Evolutionary conservation across 2,888 invertebrate genomes (phyloP), one percentile per base, ranked within the genome.

Genomic region (Gonocerus acuteangulatus): DNA sequence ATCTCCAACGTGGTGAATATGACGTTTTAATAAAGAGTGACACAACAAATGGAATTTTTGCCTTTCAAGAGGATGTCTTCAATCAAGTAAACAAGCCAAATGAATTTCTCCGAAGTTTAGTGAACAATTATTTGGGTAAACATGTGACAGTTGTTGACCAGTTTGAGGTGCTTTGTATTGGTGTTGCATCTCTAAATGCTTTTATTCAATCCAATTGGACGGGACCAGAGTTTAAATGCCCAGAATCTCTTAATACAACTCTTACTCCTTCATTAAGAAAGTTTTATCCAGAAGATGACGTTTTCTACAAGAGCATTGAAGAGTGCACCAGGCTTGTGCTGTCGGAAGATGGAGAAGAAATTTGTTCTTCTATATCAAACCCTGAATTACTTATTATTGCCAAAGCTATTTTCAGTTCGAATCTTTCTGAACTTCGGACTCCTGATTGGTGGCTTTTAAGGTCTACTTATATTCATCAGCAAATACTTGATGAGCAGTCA

Each of bases 181-280:
- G 83, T 1, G 77, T 88, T 16, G 79, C 84, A 36, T 79, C 84
- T 67, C 75, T 89, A 23, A 76, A 86, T 52, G 78, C 80, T 22
- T 94, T 92, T 74, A 80, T 89, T 58, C 87, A 90, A 72, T 79
- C 79, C 57, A 94, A 94, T 74, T 93, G 89, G 81, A 85, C 85
- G 52, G 87, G 92, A 0, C 88, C 89, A 7, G 52, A 63, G 21
- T 62, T 60, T 23, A 52, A 32, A 32, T n/a, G 23, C 42, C 48
- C 52, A 22, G 49, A 62, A 21, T 32, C 48, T 18, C 39, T 39
- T 13, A 49, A 51, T 22, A 34, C 48, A 15, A 60, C 61, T 23
- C 45, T 63, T 3, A 60, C 48, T 27, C 60, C 61, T 48, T 48
- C 64, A 34, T 57, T 66, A 48, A 60, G 63, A 59, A 54, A 62